Conservation (phyloP, 2,113 vertebrate genomes). For the Crocuta crocuta region DNA sequence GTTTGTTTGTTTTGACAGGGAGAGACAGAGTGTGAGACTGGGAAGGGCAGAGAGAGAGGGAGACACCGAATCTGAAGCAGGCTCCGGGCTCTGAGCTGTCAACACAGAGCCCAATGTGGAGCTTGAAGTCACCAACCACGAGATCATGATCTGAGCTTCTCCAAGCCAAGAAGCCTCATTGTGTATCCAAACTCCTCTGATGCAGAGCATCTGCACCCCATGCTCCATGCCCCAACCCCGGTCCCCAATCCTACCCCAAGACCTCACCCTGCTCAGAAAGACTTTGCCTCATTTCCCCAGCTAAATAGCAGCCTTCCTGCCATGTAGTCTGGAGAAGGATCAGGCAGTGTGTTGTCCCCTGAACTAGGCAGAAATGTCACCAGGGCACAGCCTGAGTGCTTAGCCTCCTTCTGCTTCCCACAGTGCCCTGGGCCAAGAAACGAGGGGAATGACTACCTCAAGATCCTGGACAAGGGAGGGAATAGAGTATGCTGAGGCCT, state of each 20-base stretch:
- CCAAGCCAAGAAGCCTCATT: neutral
- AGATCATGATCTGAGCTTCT: no score
- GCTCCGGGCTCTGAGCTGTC: no score
- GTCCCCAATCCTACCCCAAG: neutral
- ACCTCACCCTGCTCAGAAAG: neutral
- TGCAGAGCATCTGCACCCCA: no score
- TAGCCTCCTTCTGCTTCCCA: neutral
- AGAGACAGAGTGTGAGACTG: no score
- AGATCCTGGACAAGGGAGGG: neutral
- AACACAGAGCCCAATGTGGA: no score
- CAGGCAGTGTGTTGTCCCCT: neutral
- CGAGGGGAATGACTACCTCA: neutral
- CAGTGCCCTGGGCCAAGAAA: neutral
- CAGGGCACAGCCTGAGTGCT: no score
- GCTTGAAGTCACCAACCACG: no score
- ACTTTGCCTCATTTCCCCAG: neutral
- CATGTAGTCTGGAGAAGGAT: accelerated
- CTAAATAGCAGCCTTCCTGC: neutral
- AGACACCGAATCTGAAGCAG: no score
- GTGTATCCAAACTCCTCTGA: neutral
- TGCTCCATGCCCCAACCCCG: accelerated
- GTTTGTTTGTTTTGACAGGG: no score
- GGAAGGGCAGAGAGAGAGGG: no score
- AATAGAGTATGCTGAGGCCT: neutral
- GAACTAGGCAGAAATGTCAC: neutral